These are phyloP conservation scores for Collichthys lucidus DNA, from an alignment of 2,113 vertebrate species.

Conservation along the genomic window DNA sequence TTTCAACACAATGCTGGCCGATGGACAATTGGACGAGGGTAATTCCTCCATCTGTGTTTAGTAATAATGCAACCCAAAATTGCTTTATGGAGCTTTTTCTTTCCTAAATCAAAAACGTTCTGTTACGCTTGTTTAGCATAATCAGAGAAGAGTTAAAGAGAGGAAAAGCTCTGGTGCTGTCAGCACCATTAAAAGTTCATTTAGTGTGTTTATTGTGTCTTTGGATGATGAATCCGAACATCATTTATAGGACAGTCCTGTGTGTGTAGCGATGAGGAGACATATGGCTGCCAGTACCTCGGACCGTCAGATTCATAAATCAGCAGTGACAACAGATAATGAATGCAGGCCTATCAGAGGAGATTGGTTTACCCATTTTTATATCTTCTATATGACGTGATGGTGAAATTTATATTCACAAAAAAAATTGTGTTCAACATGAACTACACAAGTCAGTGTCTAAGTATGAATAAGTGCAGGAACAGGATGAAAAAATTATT, in stretches of 20 bases:
- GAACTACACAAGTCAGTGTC: neutral
- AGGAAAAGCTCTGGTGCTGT: conserved; percentile 38
- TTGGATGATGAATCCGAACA: conserved; percentile 67
- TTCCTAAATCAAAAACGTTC: conserved; percentile 31
- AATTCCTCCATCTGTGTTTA: conserved; percentile 42
- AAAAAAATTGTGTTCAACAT: conserved; percentile 36
- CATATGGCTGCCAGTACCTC: conserved; percentile 68
- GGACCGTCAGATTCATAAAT: conserved; percentile 71
- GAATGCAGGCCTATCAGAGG: conserved; percentile 65
- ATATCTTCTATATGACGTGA: conserved; percentile 34
- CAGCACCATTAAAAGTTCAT: conserved; percentile 68
- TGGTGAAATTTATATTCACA: conserved; percentile 44
- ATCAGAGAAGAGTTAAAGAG: conserved; percentile 7
- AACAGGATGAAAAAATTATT: neutral
- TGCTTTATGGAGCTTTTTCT: conserved; percentile 44
- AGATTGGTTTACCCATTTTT: conserved; percentile 58
- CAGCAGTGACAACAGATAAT: conserved; percentile 80
- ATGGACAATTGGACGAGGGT: conserved; percentile 26
- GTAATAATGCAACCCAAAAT: conserved; percentile 30
- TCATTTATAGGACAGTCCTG: conserved; percentile 54
- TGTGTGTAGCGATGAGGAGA: conserved; percentile 55
- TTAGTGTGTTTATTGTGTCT: conserved; percentile 60
- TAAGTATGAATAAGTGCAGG: neutral
- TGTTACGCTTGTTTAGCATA: conserved; percentile 37
- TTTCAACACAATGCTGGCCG: conserved; percentile 24